phyloP scores from a whole-genome alignment of 1,140 invertebrate genomes.

The Drosophila lini region DNA sequence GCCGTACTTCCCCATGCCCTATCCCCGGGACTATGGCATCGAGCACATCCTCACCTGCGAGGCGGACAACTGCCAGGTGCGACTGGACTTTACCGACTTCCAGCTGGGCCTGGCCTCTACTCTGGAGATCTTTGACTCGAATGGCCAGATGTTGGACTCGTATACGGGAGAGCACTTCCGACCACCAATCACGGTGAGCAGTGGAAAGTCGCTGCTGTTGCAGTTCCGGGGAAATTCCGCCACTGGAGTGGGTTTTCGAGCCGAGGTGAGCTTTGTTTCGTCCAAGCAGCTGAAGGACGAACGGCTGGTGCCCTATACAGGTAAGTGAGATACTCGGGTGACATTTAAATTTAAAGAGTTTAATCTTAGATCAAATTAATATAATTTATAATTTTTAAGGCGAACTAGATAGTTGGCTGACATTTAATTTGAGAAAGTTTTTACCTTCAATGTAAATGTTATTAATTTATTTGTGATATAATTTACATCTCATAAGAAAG shows the following conservation, averaged over 20 bases:
- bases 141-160: constrained; percentile 88
- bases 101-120: constrained; percentile 88
- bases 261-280: constrained; percentile 88
- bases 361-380: too few species aligned
- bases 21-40: constrained; percentile 88
- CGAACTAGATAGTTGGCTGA: too few species aligned
- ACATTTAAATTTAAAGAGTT: not conserved
- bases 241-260: constrained; percentile 89
- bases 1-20: constrained; percentile 89
- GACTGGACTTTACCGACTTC: constrained; percentile 89
- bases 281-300: constrained; percentile 85
- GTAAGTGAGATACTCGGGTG: constrained; percentile 60
- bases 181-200: constrained; percentile 88
- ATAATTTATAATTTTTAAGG: too few species aligned
- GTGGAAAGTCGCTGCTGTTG: constrained; percentile 87
- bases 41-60: constrained; percentile 88
- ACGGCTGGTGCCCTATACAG: constrained; percentile 86
- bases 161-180: constrained; percentile 89
- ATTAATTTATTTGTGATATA: not conserved
- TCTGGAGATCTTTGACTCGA: constrained; percentile 90
- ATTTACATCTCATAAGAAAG: not conserved
- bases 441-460: too few species aligned
- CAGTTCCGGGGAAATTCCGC: constrained; percentile 90
- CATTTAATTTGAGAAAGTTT: too few species aligned
- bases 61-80: constrained; percentile 86